A percentile compares a stretch with the other conserved stretches of the same genome.
These are phyloP conservation scores for Troides helena DNA, from an alignment of 2,888 invertebrate species.

Conservation along the genomic window DNA sequence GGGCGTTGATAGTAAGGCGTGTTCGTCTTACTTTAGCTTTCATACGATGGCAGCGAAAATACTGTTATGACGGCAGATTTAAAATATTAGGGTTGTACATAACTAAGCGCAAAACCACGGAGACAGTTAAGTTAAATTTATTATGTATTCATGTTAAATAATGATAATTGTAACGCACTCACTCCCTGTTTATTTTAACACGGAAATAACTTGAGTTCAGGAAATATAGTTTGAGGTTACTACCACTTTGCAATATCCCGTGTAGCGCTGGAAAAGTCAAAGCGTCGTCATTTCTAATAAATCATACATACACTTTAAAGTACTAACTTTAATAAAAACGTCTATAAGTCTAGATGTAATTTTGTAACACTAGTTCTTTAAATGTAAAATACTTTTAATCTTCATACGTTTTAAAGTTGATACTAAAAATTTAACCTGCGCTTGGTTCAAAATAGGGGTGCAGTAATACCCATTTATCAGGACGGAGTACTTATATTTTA, in stretches of 20 bases:
- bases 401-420: not conserved
- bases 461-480: not conserved
- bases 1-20: too few relatives aligned
- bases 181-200: not conserved
- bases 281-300: not conserved
- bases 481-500: not conserved
- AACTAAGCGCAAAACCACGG: too few relatives aligned
- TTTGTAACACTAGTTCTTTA: not conserved
- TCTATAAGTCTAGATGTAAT: not conserved
- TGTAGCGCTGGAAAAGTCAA: not conserved
- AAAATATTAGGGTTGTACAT: too few relatives aligned
- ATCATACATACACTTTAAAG: not conserved
- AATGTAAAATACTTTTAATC: not conserved
- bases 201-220: constrained; percentile 9
- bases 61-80: too few relatives aligned
- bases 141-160: not conserved
- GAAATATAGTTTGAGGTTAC: constrained; percentile 5
- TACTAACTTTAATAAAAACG: too few relatives aligned
- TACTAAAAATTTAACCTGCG: not conserved
- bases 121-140: too few relatives aligned
- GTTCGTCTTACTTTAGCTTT: too few relatives aligned
- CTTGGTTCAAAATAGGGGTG: too few relatives aligned
- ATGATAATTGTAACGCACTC: not conserved
- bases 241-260: constrained; percentile 7
- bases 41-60: too few relatives aligned